Base-by-base conservation (phyloP, 53 echinoderm and acorn worm species). In the Holothuria leucospilota region DNA sequence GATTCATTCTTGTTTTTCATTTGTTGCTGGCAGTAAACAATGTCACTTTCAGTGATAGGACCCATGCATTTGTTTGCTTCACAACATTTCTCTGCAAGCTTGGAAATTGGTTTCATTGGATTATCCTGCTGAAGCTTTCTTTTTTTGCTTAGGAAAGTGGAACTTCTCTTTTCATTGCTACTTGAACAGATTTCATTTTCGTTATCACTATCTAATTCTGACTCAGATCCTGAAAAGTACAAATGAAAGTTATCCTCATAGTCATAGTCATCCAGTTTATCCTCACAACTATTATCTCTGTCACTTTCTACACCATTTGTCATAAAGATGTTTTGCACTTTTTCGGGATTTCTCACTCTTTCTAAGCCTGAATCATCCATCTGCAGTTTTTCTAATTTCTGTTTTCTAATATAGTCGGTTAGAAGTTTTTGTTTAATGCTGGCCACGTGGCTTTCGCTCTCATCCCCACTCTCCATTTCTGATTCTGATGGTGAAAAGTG, bases 1-100 rank as follows among this genome's bases (percentile, higher is more conserved):
- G 86, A 40, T 23, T 74, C 75, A 42, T 63, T 75, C 77, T 60
- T 86, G 39, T 4, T 28, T 58, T 72, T 53, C 41, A 86, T 74
- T n/a, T 86, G 34, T 28, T 61, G 23, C 40, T 77, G 75, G 51
- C 74, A 38, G 4, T 38, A 39, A 23, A 23, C 63, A 18, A 87
- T 42, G 51, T 87, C 87, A 60, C 39, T 20, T 26, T 49, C 67
- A 21, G 67, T 51, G 29, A 87, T 6, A 30, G 52, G 20, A 16
- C 53, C 52, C 80, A 87, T 52, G 24, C 80, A 87, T 34, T 34
- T 34, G 16, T 79, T 78, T 51, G 78, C 49, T 34, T 27, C 51
- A 21, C 80, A 87, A 69, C 79, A 78, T 49, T 62, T 64, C 56
- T 60, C 67, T 68, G 15, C 39, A 21, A 77, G 51, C 29, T 56